These are phyloP conservation scores for Oxytorus armatus DNA, from an alignment of 2,888 invertebrate genomes.

Conservation along the genomic window DNA sequence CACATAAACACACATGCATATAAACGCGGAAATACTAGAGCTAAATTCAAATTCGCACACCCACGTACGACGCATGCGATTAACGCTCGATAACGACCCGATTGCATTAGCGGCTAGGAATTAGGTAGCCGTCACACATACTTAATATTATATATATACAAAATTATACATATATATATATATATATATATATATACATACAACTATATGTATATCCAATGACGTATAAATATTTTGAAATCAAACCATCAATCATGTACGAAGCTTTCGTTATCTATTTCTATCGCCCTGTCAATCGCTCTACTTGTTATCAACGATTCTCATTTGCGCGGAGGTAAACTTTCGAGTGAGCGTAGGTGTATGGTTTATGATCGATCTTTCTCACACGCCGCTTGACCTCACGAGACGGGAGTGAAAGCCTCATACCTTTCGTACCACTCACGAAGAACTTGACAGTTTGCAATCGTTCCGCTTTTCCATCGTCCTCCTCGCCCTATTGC, in stretches of 20 bases:
- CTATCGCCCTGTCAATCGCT: slow-evolving; percentile 8
- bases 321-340: not conserved
- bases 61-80: slow-evolving; percentile 70
- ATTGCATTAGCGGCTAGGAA: slow-evolving; percentile 65
- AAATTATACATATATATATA: too few relatives aligned
- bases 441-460: slow-evolving; percentile 21
- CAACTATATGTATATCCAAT: slow-evolving; percentile 70
- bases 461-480: slow-evolving; percentile 28
- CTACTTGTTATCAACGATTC: slow-evolving; percentile 3
- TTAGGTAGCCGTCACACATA: slow-evolving; percentile 62
- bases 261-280: slow-evolving; percentile 38
- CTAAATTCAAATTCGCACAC: slow-evolving; percentile 65
- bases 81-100: slow-evolving; percentile 70
- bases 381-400: slow-evolving; percentile 31
- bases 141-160: slow-evolving; percentile 21
- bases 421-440: slow-evolving; percentile 31
- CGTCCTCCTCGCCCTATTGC: slow-evolving; percentile 6
- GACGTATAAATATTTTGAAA: slow-evolving; percentile 78
- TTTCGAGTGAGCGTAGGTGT: not conserved
- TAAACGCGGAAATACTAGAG: slow-evolving; percentile 23
- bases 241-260: slow-evolving; percentile 43
- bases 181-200: too few relatives aligned
- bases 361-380: slow-evolving; percentile 30
- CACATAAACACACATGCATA: slow-evolving; percentile 23
- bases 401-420: slow-evolving; percentile 34